A percentile compares a stretch with the other conserved stretches of the same genome.
These are phyloP conservation scores for Choristoneura fumiferana DNA, from an alignment of 1,140 invertebrate species.

Conservation along the genomic window DNA sequence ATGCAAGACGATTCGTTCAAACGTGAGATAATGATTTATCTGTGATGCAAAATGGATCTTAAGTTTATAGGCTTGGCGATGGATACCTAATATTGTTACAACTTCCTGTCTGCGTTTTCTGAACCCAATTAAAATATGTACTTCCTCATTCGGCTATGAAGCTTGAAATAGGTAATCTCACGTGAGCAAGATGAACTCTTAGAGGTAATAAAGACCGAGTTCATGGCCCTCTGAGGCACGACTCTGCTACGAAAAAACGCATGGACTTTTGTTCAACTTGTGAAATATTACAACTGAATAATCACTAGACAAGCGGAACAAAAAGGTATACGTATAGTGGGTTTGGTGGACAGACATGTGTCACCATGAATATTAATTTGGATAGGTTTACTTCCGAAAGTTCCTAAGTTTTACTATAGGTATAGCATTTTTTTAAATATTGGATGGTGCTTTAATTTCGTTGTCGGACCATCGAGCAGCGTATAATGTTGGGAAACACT, in stretches of 20 bases:
- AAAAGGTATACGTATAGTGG: neutral
- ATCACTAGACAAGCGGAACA: conserved; percentile 6
- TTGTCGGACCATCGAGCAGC: neutral
- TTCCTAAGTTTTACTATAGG: no score
- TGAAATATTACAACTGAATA: conserved; percentile 18
- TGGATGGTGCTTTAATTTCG: neutral
- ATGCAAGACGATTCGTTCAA: no score
- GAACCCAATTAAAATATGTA: neutral
- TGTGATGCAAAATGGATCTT: no score
- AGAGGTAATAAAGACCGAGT: conserved; percentile 60
- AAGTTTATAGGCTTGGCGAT: no score
- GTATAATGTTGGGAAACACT: conserved; percentile 3
- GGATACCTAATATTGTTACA: no score
- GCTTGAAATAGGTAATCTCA: conserved; percentile 30
- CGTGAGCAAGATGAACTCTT: conserved; percentile 63
- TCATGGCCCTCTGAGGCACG: conserved; percentile 65
- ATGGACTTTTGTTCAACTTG: conserved; percentile 31
- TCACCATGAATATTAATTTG: neutral
- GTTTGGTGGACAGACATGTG: conserved; percentile 3
- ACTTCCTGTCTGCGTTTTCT: no score
- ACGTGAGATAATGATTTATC: no score
- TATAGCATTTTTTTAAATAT: no score
- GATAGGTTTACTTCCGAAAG: no score
- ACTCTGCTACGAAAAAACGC: conserved; percentile 40
- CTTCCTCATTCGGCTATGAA: neutral